Evolutionary conservation across 2,888 invertebrate genomes (phyloP), one percentile per base, ranked within the genome.

Genomic region (Synergus japonicus): DNA sequence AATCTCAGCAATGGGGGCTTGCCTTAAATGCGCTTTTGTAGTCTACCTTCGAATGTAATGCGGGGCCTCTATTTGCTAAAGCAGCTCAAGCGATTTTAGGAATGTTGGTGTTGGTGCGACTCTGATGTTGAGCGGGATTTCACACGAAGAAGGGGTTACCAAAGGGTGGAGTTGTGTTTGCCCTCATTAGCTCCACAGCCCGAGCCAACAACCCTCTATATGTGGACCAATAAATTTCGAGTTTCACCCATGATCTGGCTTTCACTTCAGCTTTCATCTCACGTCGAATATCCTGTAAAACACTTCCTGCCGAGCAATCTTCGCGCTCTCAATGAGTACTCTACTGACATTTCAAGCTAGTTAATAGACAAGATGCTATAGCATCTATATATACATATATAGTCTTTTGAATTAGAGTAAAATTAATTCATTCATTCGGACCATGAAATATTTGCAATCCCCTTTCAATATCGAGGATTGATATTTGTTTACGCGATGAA

Each of bases 131-230:
- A 79, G 60, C 66, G 76, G 54, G 37, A 37, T 73, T 73, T 54
- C 54, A 73, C 73, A 73, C 73, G 73, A 41, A 54, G 73, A 22
- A 73, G 29, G 54, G 73, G 37, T 73, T 73, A 37, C 73, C 54
- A 54, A 37, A 73, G 73, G 73, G 73, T 37, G 79, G 84, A 81
- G 80, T 80, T 83, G 81, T 87, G 85, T 88, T 88, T 86, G 86
- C 87, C 85, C 87, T 86, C 85, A 86, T 86, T 87, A 87, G 86
- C 87, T 85, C 84, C 82, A 80, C 84, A 85, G 84, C 85, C 82
- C 82, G 85, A 86, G 83, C 86, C 83, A 85, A 86, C 88, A 86
- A 85, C 83, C 82, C 83, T 82, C 83, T 80, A 81, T 81, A 69
- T 63, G 80, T 82, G 79, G 69, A 76, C 82, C 81, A 82, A 83